phyloP scores from a whole-genome alignment of 35 echinoderm and acorn worm genomes.

The Patiria miniata region DNA sequence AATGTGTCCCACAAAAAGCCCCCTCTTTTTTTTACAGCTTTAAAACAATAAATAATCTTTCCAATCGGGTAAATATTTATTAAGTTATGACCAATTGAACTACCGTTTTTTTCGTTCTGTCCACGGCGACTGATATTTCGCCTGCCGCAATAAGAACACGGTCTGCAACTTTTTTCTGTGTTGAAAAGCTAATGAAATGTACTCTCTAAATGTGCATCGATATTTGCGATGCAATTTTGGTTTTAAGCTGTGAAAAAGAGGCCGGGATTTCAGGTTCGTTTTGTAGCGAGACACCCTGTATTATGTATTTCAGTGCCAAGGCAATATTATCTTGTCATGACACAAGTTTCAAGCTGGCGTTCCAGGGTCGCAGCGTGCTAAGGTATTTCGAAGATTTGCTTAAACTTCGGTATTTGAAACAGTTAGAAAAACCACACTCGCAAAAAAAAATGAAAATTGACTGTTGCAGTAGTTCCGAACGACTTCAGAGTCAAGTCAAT shows the following conservation, averaged over 20 bases:
- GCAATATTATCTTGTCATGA: background rate
- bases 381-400: background rate
- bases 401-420: background rate
- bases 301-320: background rate
- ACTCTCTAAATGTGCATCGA: too few species aligned
- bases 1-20: background rate
- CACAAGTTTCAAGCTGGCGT: background rate
- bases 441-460: too few species aligned
- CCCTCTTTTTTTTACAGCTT: background rate
- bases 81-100: background rate
- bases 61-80: too few species aligned
- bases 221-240: too few species aligned
- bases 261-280: too few species aligned
- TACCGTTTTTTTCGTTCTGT: background rate
- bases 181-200: too few species aligned
- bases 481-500: too few species aligned
- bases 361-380: background rate
- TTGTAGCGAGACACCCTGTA: too few species aligned
- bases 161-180: background rate
- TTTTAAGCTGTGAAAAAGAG: too few species aligned
- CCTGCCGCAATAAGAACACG: background rate
- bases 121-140: background rate
- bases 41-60: background rate
- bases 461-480: too few species aligned
- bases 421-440: too few species aligned